phyloP scores from a whole-genome alignment of 2,113 vertebrate species.

The Rhodinocichla rosea region DNA sequence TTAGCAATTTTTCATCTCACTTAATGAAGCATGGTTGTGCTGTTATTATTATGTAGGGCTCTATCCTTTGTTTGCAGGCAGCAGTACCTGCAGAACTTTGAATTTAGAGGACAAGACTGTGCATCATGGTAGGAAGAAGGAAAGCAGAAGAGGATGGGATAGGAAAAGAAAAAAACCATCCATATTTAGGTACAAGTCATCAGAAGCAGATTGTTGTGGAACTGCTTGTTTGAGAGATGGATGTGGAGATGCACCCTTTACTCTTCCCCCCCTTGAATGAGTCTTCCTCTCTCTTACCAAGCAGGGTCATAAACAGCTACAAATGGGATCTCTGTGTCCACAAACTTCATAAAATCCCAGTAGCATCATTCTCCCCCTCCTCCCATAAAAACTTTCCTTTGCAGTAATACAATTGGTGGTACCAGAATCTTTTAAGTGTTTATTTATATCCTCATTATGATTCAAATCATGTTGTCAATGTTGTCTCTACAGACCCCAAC shows the following conservation, averaged over 20 bases:
- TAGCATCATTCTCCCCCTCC: rapidly evolving
- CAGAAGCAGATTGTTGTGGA: background rate
- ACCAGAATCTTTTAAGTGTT: background rate
- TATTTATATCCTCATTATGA: background rate
- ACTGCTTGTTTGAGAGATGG: background rate
- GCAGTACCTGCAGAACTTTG: background rate
- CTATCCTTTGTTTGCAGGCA: background rate
- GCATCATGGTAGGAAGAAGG: background rate
- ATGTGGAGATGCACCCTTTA: background rate
- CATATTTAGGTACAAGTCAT: background rate
- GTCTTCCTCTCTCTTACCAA: background rate
- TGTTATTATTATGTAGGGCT: background rate
- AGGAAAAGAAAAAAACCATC: background rate
- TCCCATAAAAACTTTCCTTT: background rate
- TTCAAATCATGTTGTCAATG: background rate
- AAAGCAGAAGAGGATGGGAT: background rate
- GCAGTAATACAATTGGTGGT: background rate
- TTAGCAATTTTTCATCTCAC: background rate
- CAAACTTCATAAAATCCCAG: background rate
- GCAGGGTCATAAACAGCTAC: background rate
- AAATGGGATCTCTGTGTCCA: background rate
- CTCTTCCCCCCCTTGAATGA: background rate
- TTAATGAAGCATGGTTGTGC: background rate
- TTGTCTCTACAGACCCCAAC: background rate
- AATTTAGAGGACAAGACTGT: background rate